Evolutionary conservation across 2,797 vertebrate genomes (phyloP).

Genomic region (Nyctibius grandis): DNA sequence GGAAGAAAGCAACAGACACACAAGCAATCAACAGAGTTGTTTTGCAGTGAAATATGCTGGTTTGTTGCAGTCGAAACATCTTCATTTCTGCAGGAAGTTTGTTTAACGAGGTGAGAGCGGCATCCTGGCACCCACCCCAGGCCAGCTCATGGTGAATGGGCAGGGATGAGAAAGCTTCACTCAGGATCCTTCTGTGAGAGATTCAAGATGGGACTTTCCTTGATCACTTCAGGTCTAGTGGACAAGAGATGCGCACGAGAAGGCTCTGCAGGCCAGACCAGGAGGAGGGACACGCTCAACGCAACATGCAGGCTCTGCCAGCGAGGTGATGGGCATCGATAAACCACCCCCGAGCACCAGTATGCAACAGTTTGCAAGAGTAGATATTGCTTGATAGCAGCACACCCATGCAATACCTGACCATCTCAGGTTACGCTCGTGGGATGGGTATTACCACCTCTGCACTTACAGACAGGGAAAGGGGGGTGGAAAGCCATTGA

Average conservation of each 20-base stretch:
- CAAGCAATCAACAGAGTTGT: not conserved
- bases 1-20: not conserved
- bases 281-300: rapidly evolving
- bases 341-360: not conserved
- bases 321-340: rapidly evolving
- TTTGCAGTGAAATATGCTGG: not conserved
- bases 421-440: rapidly evolving
- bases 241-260: not conserved
- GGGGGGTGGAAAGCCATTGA: rapidly evolving
- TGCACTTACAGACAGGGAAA: rapidly evolving
- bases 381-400: not conserved
- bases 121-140: not conserved
- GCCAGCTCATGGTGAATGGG: rapidly evolving
- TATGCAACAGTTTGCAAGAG: not conserved
- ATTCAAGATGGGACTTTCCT: not conserved
- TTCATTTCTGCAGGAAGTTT: not conserved
- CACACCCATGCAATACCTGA: too few species aligned
- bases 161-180: not conserved
- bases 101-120: not conserved
- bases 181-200: not conserved
- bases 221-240: not conserved
- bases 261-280: not conserved
- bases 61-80: not conserved
- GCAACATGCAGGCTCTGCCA: not conserved
- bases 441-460: not conserved